A percentile compares a stretch with the other conserved stretches of the same genome.
These are phyloP conservation scores for Acanthaster planci DNA, from an alignment of 35 echinoderm and acorn worm genomes.

Conservation along the genomic window DNA sequence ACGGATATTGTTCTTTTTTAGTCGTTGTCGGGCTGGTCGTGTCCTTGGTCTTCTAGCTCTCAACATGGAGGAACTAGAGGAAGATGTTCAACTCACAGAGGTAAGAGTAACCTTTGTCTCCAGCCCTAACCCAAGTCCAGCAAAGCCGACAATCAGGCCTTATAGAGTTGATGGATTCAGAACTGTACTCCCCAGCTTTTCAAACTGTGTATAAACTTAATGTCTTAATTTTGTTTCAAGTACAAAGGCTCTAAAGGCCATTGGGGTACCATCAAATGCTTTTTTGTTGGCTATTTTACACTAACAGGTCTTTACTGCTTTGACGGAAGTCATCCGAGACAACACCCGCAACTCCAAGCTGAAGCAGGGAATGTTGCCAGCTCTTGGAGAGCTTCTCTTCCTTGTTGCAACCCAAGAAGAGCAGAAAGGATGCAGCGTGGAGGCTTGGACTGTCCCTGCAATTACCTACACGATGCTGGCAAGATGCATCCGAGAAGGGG, in stretches of 20 bases:
- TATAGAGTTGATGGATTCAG: too few species aligned
- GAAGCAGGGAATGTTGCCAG: conserved; percentile 87
- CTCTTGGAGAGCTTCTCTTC: conserved; percentile 85
- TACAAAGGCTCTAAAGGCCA: neutral
- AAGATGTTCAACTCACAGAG: conserved; percentile 89
- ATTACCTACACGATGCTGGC: conserved; percentile 79
- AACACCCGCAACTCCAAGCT: conserved; percentile 79
- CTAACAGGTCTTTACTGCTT: conserved; percentile 56
- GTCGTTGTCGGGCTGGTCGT: conserved; percentile 75
- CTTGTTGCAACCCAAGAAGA: conserved; percentile 88
- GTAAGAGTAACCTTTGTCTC: too few species aligned
- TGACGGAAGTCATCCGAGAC: conserved; percentile 93
- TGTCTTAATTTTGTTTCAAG: too few species aligned
- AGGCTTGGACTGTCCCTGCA: conserved; percentile 79
- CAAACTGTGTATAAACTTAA: too few species aligned
- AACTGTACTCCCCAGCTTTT: too few species aligned
- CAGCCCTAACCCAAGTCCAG: too few species aligned
- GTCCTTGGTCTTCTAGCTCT: conserved; percentile 83
- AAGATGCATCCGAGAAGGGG: conserved; percentile 92
- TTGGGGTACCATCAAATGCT: neutral
- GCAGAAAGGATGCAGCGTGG: conserved; percentile 50
- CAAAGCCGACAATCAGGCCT: too few species aligned
- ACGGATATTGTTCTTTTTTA: conserved; percentile 36
- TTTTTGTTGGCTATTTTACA: too few species aligned
- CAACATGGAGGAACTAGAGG: conserved; percentile 70